Percentiles rank a stretch among this genome's conserved stretches.
These are phyloP conservation scores for Halcyon chelicuti DNA, from an alignment of 2,797 vertebrate genomes.

Conservation along the genomic window DNA sequence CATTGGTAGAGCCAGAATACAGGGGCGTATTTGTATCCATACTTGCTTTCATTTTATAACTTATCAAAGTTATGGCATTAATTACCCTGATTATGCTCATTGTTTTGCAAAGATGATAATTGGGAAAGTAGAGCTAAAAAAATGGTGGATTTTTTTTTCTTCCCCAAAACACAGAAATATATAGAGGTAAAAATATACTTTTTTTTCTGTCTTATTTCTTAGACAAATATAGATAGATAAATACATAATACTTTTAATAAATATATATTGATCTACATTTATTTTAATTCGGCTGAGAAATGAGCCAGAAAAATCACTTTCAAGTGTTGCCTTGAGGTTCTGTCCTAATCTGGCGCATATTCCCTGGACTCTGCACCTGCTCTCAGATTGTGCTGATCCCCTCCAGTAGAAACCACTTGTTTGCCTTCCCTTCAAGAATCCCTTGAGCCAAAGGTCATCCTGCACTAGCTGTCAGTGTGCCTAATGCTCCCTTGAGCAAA, in stretches of 20 bases:
- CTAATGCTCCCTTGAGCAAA: conserved; percentile 4
- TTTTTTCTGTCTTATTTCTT: neutral
- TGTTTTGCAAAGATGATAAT: neutral
- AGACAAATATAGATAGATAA: neutral
- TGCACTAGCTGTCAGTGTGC: neutral
- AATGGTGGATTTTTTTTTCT: neutral
- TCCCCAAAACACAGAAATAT: neutral
- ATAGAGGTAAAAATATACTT: neutral
- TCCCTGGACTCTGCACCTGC: neutral
- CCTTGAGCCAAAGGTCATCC: neutral
- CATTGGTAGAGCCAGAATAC: neutral
- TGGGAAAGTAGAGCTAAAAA: neutral
- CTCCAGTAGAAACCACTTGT: neutral
- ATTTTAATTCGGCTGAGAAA: neutral
- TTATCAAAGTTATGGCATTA: neutral
- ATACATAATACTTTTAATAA: neutral
- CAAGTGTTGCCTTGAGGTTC: neutral
- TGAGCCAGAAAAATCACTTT: neutral
- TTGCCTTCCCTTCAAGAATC: neutral
- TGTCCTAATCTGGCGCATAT: neutral
- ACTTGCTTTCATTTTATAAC: neutral
- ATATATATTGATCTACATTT: neutral
- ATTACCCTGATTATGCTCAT: neutral
- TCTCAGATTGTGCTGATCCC: neutral
- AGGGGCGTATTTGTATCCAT: neutral